These are phyloP conservation scores for Mustelus asterias DNA, from an alignment of 2,113 vertebrate genomes.

Conservation along the genomic window DNA sequence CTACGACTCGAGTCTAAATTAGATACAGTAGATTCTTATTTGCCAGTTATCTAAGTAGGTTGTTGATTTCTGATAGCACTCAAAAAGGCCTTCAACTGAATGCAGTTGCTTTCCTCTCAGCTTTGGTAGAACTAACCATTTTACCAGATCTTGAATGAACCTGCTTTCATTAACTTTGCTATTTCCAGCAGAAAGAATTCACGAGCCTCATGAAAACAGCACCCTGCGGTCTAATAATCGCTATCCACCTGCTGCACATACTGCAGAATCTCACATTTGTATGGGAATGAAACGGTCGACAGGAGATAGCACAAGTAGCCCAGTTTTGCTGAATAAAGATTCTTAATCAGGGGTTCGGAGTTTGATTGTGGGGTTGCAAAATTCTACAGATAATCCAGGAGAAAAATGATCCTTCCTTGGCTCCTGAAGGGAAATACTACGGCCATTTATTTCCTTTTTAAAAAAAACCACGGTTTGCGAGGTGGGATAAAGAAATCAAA, in stretches of 20 bases:
- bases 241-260: not conserved
- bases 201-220: not conserved
- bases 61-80: not conserved
- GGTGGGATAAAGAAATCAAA: not conserved
- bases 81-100: not conserved
- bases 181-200: not conserved
- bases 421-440: not conserved
- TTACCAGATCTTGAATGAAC: conserved; percentile 1
- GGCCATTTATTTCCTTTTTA: not conserved
- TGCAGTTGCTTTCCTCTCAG: not conserved
- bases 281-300: not conserved
- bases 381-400: conserved; percentile 1
- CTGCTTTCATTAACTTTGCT: conserved; percentile 21
- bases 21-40: not conserved
- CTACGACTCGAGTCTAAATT: not conserved
- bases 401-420: not conserved
- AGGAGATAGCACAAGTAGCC: not conserved
- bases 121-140: not conserved
- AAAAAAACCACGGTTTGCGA: not conserved
- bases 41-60: not conserved
- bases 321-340: not conserved
- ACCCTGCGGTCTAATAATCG: not conserved
- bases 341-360: not conserved
- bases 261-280: not conserved
- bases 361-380: not conserved